Evolutionary conservation across 2,797 vertebrate species (phyloP).

Genomic region (Tiaroga cobitis): DNA sequence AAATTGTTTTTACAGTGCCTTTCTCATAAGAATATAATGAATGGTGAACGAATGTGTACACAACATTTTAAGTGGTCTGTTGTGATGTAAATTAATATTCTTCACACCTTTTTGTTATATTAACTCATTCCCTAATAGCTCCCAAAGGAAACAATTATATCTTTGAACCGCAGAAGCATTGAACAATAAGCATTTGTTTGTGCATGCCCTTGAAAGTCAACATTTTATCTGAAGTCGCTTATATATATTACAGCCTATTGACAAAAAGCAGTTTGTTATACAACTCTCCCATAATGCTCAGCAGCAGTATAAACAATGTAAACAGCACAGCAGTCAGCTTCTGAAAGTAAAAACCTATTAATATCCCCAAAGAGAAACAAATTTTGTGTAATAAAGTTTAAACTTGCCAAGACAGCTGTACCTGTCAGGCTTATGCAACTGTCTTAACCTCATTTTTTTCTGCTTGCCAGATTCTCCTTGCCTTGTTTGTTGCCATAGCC

Average conservation of each 20-base stretch:
- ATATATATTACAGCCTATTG: background rate
- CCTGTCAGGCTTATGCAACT: too few species aligned
- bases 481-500: too few species aligned
- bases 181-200: conserved; percentile 2
- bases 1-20: background rate
- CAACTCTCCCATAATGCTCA: background rate
- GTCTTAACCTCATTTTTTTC: too few species aligned
- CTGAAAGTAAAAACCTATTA: background rate
- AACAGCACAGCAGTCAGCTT: background rate
- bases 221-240: background rate
- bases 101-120: conserved; percentile 5
- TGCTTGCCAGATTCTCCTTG: too few species aligned
- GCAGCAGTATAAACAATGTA: background rate
- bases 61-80: background rate
- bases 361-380: background rate
- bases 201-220: background rate
- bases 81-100: background rate
- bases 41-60: background rate
- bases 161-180: background rate
- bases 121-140: background rate
- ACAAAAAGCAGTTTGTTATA: background rate
- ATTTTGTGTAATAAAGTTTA: background rate
- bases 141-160: conserved; percentile 6
- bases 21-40: background rate
- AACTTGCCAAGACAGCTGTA: background rate